Percentiles rank a stretch among this genome's conserved stretches.
Conservation (phyloP, 2,888 invertebrate genomes). For the Dolomedes plantarius region DNA sequence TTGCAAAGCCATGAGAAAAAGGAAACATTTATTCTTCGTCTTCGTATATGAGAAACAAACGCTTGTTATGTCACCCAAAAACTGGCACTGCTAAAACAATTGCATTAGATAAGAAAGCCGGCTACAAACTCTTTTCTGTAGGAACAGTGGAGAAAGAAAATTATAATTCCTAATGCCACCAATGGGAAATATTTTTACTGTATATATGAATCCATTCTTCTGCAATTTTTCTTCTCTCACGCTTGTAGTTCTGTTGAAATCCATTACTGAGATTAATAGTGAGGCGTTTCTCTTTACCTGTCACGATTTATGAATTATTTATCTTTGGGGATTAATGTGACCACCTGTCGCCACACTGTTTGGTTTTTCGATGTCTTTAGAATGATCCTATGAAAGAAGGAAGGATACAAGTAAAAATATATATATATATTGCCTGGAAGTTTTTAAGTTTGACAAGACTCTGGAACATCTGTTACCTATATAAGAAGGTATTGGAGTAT, state of each 20-base stretch:
- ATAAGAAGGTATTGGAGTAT: background rate
- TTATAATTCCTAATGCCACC: too few species aligned
- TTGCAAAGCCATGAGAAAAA: too few species aligned
- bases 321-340: background rate
- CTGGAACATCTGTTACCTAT: background rate
- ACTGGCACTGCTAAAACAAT: too few species aligned
- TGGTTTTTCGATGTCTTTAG: background rate
- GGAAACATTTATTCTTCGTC: too few species aligned
- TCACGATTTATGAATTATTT: slow-evolving; percentile 8
- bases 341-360: background rate
- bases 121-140: too few species aligned
- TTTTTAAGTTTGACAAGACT: background rate
- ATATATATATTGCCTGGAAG: background rate
- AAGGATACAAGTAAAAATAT: background rate
- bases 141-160: too few species aligned
- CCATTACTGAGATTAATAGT: background rate
- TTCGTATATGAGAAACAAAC: too few species aligned
- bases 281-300: background rate
- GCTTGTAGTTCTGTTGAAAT: background rate
- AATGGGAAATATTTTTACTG: background rate
- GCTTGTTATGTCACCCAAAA: too few species aligned
- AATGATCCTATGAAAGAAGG: background rate
- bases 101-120: too few species aligned
- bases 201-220: background rate
- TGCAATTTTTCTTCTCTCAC: background rate